Base-by-base conservation (phyloP, 2,888 invertebrate species). In the Phaonia tiefii region DNA sequence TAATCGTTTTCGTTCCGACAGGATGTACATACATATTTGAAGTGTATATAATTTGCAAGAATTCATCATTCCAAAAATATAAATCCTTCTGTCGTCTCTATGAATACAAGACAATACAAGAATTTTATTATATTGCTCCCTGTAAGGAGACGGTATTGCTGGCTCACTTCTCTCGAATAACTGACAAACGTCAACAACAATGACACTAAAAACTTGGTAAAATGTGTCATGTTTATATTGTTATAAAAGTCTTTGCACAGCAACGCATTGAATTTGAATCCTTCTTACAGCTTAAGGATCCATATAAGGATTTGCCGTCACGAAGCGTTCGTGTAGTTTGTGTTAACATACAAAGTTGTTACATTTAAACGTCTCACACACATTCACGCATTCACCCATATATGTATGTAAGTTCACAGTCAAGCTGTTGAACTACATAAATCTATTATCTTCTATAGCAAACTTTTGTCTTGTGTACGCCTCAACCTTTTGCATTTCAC, bases 401-500 rank as follows among this genome's bases (percentile, higher is more conserved):
- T 63, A 39, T 42, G 20, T 67, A 54, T 46, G 63, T 65, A 78
- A 81, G 75, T 78, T 81, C 78, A 78, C 75, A 81, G 81, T 81
- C 81, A 81, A 78, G 78, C 75, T 71, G 65, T 58, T 80, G 42
- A 71, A 49, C 67, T 31, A 31, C 8, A 31, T 49, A 63, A 75
- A 75, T 78, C 75, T 71, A 63, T 81, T 67, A 20, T 56, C 73
- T 63, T 37, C 63, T 63, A 39, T 42, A 37, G 15, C 37, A 7
- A 63, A 63, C n/a, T 63, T 22, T 17, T 42, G 20, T 8, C 20
- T 13, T 60, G 44, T 44, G 44, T 15, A 15, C 25, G 22, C 25
- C 25, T 54, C 31, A 31, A 31, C 8, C 31, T 31, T 8, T 31
- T 3, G 31, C 31, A 0, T 25, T 8, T 46, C 15, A 3, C 15